A percentile compares a stretch with the other conserved stretches of the same genome.
Evolutionary conservation across 1,140 invertebrate species (phyloP).

Genomic region (Nephila pilipes): DNA sequence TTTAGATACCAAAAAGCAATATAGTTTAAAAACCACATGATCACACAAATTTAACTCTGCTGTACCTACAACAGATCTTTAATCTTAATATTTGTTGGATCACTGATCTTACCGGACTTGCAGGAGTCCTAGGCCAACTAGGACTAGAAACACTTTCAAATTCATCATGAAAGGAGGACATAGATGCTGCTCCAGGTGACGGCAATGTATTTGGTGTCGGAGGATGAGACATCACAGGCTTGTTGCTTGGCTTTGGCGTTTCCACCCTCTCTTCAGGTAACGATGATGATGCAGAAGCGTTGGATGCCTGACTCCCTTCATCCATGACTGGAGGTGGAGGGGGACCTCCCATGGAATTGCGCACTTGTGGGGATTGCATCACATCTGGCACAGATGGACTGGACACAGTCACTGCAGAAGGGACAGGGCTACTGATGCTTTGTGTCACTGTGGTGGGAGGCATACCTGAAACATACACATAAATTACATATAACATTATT

Average conservation of each 20-base stretch:
- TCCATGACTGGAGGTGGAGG: conserved; percentile 78
- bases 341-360: conserved; percentile 76
- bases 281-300: conserved; percentile 78
- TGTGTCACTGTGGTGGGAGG: conserved; percentile 80
- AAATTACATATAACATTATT: too few species aligned
- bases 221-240: conserved; percentile 83
- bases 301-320: conserved; percentile 79
- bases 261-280: conserved; percentile 78
- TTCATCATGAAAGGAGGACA: conserved; percentile 92
- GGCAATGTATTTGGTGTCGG: conserved; percentile 87
- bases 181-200: conserved; percentile 89
- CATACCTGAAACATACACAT: conserved; percentile 46
- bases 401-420: conserved; percentile 63
- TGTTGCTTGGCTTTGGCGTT: conserved; percentile 69
- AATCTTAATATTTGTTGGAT: too few species aligned
- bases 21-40: too few species aligned
- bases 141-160: conserved; percentile 93
- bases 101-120: conserved; percentile 89
- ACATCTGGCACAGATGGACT: conserved; percentile 73
- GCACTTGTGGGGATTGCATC: conserved; percentile 76
- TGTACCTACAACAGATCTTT: too few species aligned
- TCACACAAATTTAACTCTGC: too few species aligned
- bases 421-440: conserved; percentile 79
- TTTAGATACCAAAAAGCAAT: too few species aligned
- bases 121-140: conserved; percentile 88